Evolutionary conservation across 1,140 invertebrate genomes (phyloP).

Genomic region (Hycleus cichorii): DNA sequence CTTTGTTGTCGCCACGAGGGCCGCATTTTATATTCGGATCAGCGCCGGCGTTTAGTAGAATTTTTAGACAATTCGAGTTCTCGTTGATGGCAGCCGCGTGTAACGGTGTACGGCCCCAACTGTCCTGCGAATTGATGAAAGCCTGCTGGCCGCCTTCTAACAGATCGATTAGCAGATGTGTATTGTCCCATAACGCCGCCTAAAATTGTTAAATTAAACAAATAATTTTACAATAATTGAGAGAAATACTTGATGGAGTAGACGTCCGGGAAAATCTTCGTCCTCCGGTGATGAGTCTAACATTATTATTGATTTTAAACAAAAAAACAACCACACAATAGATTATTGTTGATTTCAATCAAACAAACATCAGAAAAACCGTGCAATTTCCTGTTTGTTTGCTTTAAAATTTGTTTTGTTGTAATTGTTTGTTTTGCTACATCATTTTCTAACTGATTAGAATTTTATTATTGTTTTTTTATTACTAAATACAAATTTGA

Average conservation of each 20-base stretch:
- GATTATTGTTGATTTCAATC: too few relatives aligned
- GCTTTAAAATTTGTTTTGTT: too few relatives aligned
- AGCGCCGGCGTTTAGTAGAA: slow-evolving; percentile 66
- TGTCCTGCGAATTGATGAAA: slow-evolving; percentile 67
- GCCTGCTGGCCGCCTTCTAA: slow-evolving; percentile 61
- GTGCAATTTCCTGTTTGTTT: too few relatives aligned
- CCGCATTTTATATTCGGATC: slow-evolving; percentile 64
- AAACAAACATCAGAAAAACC: too few relatives aligned
- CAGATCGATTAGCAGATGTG: slow-evolving; percentile 76
- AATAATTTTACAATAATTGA: background rate
- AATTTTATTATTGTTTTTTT: too few relatives aligned
- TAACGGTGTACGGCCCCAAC: slow-evolving; percentile 69
- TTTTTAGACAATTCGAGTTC: slow-evolving; percentile 67
- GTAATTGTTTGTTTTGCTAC: too few relatives aligned
- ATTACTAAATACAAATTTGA: too few relatives aligned
- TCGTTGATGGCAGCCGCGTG: slow-evolving; percentile 86
- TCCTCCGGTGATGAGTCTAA: slow-evolving; percentile 65
- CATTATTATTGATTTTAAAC: slow-evolving; percentile 33
- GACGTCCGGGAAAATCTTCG: slow-evolving; percentile 70
- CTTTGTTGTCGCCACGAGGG: slow-evolving; percentile 52
- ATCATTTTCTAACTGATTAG: too few relatives aligned
- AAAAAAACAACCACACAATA: too few relatives aligned
- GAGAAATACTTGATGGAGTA: slow-evolving; percentile 65
- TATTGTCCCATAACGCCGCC: slow-evolving; percentile 87
- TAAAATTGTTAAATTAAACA: slow-evolving; percentile 36